These are phyloP conservation scores for Hippolais icterina DNA, from an alignment of 2,113 vertebrate genomes.

Conservation along the genomic window DNA sequence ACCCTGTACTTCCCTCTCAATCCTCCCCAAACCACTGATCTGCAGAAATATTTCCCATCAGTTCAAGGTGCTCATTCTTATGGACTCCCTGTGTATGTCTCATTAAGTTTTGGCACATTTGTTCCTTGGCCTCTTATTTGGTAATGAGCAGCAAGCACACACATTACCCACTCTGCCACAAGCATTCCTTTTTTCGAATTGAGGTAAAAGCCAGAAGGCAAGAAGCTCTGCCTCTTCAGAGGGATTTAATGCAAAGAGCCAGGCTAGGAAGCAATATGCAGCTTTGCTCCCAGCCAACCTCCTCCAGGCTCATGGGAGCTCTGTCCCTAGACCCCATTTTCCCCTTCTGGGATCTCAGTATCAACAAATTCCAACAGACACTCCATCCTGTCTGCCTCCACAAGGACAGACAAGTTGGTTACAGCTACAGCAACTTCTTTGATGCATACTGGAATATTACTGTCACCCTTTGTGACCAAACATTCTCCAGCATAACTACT, in stretches of 20 bases:
- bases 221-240: background rate
- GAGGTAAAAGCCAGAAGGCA: background rate
- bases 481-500: background rate
- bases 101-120: background rate
- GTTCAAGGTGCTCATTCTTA: background rate
- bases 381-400: background rate
- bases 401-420: background rate
- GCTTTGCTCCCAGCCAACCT: background rate
- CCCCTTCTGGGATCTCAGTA: background rate
- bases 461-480: background rate
- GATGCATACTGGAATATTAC: background rate
- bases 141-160: background rate
- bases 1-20: background rate
- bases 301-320: fast-evolving
- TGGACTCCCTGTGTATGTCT: no score
- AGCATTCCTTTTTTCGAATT: background rate
- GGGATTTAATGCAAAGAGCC: background rate
- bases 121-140: background rate
- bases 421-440: background rate
- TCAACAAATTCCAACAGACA: background rate
- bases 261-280: fast-evolving
- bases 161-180: background rate
- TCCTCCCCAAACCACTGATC: background rate
- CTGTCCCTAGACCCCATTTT: background rate
- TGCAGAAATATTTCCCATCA: background rate